Evolutionary conservation across 2,797 vertebrate species (phyloP).

Genomic region (Crax fasciolata): DNA sequence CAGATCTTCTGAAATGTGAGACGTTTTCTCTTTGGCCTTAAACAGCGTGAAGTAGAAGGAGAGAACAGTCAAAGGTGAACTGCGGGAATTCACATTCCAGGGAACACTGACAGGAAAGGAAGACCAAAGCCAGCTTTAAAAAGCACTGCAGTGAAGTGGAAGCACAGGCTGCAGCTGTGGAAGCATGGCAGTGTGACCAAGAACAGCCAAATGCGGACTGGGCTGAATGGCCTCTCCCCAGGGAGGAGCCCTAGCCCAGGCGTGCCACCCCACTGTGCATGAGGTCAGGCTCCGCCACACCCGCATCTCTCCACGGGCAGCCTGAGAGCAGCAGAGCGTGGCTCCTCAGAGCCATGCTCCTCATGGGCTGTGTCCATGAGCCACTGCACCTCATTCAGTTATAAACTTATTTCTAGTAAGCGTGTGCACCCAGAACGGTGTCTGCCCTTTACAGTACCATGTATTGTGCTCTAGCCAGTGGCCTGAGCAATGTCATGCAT

Average conservation of each 20-base stretch:
- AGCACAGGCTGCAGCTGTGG: not conserved
- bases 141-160: not conserved
- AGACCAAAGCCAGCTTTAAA: not conserved
- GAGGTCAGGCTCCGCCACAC: not conserved
- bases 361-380: not conserved
- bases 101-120: not conserved
- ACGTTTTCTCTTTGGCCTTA: slow-evolving; percentile 54
- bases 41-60: not conserved
- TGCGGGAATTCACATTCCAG: slow-evolving; percentile 39
- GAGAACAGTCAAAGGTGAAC: slow-evolving; percentile 12
- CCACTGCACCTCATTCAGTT: not conserved
- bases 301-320: rapidly evolving
- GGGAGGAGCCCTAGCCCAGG: not conserved
- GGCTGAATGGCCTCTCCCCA: not conserved
- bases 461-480: not conserved
- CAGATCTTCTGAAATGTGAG: not conserved
- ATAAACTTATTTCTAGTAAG: not conserved
- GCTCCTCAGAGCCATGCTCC: not conserved
- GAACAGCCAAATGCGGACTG: not conserved
- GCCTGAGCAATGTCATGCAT: not conserved
- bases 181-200: not conserved
- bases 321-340: not conserved
- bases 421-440: not conserved
- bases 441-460: not conserved
- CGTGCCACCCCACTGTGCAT: rapidly evolving